These are phyloP conservation scores for Neosilurus hyrtlii DNA, from an alignment of 2,797 vertebrate genomes.

Conservation along the genomic window DNA sequence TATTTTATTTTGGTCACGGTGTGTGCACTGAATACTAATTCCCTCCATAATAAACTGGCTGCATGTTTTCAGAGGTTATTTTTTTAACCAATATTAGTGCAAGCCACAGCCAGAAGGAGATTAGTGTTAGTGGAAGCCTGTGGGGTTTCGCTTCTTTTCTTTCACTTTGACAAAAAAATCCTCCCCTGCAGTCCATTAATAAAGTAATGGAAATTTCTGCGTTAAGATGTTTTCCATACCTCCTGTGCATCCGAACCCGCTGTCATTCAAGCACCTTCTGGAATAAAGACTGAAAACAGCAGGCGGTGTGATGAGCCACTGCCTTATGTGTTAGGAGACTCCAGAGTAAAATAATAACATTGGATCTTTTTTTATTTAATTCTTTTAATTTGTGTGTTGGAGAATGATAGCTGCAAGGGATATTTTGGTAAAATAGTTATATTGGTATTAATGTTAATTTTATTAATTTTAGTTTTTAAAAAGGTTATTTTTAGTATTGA, in stretches of 20 bases:
- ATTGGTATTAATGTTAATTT: not conserved
- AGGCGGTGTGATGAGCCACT: not conserved
- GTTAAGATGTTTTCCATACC: slow-evolving; percentile 4
- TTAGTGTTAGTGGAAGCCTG: slow-evolving; percentile 29
- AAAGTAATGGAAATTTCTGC: slow-evolving; percentile 18
- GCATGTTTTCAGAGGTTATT: slow-evolving; percentile 8
- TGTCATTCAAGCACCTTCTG: not conserved
- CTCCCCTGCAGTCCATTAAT: slow-evolving; percentile 25
- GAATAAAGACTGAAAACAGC: not conserved
- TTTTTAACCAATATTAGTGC: slow-evolving; percentile 23
- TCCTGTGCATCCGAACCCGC: not conserved
- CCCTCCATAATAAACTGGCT: not conserved
- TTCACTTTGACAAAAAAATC: slow-evolving; percentile 30
- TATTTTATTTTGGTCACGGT: slow-evolving; percentile 11
- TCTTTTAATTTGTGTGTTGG: not conserved
- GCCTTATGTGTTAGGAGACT: not conserved
- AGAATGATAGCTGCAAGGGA: not conserved
- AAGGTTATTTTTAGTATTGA: no score
- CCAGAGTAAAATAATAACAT: not conserved
- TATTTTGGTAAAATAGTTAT: not conserved
- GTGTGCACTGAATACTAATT: slow-evolving; percentile 20
- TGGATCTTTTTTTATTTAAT: not conserved
- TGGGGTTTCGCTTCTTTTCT: slow-evolving; percentile 6
- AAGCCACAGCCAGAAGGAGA: slow-evolving; percentile 23
- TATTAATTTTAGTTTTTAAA: no score